phyloP scores from a whole-genome alignment of 2,113 vertebrate genomes.

The Spilogale gracilis region DNA sequence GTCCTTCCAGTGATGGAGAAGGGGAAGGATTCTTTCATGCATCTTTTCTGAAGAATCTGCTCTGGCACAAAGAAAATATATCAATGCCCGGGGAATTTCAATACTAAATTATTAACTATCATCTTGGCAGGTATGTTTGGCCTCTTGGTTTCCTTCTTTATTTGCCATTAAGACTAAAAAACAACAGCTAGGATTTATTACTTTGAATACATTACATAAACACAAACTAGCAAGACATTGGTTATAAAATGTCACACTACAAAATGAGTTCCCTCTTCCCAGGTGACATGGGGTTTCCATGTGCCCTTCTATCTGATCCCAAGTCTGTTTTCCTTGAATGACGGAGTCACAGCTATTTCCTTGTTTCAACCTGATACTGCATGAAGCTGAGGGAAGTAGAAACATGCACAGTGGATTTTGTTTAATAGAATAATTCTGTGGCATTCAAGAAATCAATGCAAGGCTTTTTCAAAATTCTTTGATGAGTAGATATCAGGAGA shows the following conservation, averaged over 20 bases:
- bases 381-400: accelerated
- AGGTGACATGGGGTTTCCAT: neutral
- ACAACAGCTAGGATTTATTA: neutral
- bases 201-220: neutral
- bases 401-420: accelerated
- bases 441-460: neutral
- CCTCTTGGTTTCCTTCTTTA: neutral
- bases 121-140: neutral
- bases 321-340: neutral
- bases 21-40: neutral
- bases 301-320: neutral
- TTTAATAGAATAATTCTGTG: neutral
- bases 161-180: neutral
- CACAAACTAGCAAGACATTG: neutral
- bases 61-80: accelerated
- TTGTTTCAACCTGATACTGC: too few species aligned
- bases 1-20: accelerated
- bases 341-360: neutral
- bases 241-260: neutral
- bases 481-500: neutral
- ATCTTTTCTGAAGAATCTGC: neutral
- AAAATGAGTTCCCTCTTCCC: neutral
- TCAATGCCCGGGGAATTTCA: neutral
- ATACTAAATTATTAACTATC: accelerated
- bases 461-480: neutral